These are phyloP conservation scores for Albula goreensis DNA, from an alignment of 2,113 vertebrate species.

Conservation along the genomic window DNA sequence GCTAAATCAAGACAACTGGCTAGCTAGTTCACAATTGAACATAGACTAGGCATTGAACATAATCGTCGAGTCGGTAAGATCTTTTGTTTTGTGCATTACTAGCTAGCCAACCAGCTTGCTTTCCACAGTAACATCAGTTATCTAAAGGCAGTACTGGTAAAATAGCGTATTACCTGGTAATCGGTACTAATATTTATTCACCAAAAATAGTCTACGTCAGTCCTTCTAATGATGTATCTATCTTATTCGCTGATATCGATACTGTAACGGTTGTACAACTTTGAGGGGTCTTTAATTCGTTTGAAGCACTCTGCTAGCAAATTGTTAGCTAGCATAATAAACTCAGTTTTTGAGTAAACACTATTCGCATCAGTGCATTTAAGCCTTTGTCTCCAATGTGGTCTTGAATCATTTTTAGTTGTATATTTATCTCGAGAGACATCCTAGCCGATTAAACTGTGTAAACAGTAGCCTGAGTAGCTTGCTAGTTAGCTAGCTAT, in stretches of 20 bases:
- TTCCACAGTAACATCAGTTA: neutral
- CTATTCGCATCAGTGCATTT: neutral
- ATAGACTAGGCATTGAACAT: slow-evolving; percentile 1
- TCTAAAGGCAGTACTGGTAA: neutral
- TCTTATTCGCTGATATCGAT: neutral
- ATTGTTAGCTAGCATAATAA: neutral
- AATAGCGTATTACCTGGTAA: no score
- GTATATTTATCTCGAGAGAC: neutral
- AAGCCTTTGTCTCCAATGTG: neutral
- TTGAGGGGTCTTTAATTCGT: neutral
- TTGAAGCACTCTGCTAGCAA: neutral
- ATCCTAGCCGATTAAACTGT: neutral
- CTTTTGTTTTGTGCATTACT: slow-evolving; percentile 3
- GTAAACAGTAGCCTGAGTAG: neutral
- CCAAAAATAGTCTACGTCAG: no score
- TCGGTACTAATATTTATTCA: no score
- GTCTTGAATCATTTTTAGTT: neutral
- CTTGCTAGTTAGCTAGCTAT: neutral
- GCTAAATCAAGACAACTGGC: neutral
- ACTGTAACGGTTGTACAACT: neutral
- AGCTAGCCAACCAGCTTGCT: neutral
- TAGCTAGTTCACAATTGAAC: neutral
- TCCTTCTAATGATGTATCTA: neutral
- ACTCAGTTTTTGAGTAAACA: neutral
- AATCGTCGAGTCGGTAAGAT: neutral